A percentile compares a stretch with the other conserved stretches of the same genome.
Conservation (phyloP, 2,888 invertebrate species). For the Pollenia labialis region DNA sequence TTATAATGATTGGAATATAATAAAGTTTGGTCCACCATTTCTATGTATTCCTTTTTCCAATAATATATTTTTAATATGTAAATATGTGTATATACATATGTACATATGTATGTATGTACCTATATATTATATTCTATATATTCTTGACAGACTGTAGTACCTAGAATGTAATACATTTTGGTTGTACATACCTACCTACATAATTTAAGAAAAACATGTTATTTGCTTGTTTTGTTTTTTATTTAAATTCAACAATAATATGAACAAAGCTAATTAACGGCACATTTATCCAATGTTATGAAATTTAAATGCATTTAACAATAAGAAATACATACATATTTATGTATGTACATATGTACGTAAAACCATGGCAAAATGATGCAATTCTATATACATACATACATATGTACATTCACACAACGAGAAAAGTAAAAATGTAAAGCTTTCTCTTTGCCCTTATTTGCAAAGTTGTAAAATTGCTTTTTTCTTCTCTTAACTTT, state of each 20-base stretch:
- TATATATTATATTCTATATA: no score
- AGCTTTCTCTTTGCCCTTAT: slow-evolving; percentile 42
- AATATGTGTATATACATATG: no score
- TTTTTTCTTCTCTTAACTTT: slow-evolving; percentile 22
- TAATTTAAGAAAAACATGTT: background rate
- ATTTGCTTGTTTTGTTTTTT: slow-evolving; percentile 11
- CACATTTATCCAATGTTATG: slow-evolving; percentile 19
- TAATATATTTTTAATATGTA: no score
- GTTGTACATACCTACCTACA: no score
- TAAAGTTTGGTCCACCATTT: no score
- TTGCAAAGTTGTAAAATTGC: slow-evolving; percentile 7
- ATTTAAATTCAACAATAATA: slow-evolving; percentile 34
- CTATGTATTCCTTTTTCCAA: no score
- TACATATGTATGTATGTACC: no score
- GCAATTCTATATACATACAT: slow-evolving; percentile 3
- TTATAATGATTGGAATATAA: no score
- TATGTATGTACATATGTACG: background rate
- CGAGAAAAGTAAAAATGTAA: background rate
- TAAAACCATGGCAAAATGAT: slow-evolving; percentile 2
- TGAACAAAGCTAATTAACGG: slow-evolving; percentile 34
- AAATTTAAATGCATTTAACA: slow-evolving; percentile 31
- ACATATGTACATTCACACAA: background rate
- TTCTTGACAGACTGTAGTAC: no score
- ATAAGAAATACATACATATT: slow-evolving; percentile 30
- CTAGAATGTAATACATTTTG: no score